Conservation (phyloP, 2,888 invertebrate genomes). For the Ypsolopha sequella region DNA sequence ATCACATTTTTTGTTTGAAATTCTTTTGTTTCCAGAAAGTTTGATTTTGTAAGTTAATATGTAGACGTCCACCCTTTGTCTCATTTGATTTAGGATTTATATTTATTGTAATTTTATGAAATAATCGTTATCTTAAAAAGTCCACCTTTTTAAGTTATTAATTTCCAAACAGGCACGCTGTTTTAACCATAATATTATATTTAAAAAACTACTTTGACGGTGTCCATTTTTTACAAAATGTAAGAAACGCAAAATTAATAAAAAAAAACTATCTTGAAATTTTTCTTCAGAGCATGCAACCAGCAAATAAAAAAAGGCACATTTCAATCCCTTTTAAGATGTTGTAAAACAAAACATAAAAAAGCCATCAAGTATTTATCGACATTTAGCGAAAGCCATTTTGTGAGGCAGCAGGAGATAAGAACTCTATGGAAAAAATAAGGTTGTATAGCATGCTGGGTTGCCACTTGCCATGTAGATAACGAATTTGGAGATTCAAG, state of each 20-base stretch:
- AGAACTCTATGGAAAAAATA: slow-evolving; percentile 13
- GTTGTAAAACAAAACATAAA: slow-evolving; percentile 23
- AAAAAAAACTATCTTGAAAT: too few species aligned
- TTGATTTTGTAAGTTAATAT: slow-evolving; percentile 20
- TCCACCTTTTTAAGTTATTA: too few species aligned
- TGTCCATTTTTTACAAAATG: too few species aligned
- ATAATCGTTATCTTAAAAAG: too few species aligned
- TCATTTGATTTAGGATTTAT: neutral
- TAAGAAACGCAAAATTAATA: too few species aligned
- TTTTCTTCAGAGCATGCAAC: too few species aligned
- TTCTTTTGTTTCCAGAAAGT: slow-evolving; percentile 24
- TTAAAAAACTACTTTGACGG: too few species aligned
- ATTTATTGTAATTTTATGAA: too few species aligned
- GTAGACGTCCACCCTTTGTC: slow-evolving; percentile 32
- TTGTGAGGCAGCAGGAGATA: slow-evolving; percentile 30
- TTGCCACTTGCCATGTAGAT: too few species aligned
- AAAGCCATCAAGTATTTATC: slow-evolving; percentile 43
- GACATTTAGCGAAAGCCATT: slow-evolving; percentile 41
- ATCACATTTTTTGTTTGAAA: slow-evolving; percentile 29
- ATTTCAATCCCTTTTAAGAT: slow-evolving; percentile 4
- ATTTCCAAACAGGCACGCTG: too few species aligned
- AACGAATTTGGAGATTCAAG: too few species aligned
- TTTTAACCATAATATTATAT: too few species aligned
- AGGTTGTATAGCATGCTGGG: neutral
- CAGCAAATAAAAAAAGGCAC: neutral